Evolutionary conservation across 2,113 vertebrate genomes (phyloP), one percentile per base, ranked within the genome.

Genomic region (Psophia crepitans): DNA sequence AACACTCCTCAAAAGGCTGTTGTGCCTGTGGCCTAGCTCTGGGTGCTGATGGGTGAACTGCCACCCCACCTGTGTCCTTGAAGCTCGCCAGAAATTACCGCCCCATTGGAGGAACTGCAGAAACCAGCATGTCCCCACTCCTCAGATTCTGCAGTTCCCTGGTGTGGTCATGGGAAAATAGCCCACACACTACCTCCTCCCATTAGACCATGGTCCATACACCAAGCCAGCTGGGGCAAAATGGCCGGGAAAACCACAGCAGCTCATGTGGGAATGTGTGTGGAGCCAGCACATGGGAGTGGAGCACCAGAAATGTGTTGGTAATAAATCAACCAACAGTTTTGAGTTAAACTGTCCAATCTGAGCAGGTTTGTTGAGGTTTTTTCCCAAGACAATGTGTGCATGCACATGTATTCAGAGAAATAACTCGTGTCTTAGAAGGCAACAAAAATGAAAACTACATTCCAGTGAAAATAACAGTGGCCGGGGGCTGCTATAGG

Each of bases 231-330:
- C 6, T 37, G 35, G 53, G 20, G 15, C 18, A 56, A 35, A 73
- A 74, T 13, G 18, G 17, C 37, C 5, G 3, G 32, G 56, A 46
- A 57, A 87, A 23, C 2, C n/a, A 18, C 5, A n/a, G 37, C 9
- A 61, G 33, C 14, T 44, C 63, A 44, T 26, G n/a, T 0, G 1
- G 26, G 24, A 74, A 20, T 0, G 0, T 28, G 32, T 77, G 6
- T 8, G 14, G 14, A 32, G 27, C 16, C 64, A 54, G 1, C 9
- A 22, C 4, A 2, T 11, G 32, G n/a, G 14, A 77, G 10, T 14
- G 6, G 30, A 54, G 44, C 1, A 0, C 12, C 35, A 88, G n/a
- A 49, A 91, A n/a, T 3, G 14, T 12, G 11, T 5, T 30, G 9
- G 49, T 86, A 69, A 51, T 48, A 80, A 44, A 93, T 49, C 63